phyloP scores from a whole-genome alignment of 2,113 vertebrate species.

The Geococcyx californianus region DNA sequence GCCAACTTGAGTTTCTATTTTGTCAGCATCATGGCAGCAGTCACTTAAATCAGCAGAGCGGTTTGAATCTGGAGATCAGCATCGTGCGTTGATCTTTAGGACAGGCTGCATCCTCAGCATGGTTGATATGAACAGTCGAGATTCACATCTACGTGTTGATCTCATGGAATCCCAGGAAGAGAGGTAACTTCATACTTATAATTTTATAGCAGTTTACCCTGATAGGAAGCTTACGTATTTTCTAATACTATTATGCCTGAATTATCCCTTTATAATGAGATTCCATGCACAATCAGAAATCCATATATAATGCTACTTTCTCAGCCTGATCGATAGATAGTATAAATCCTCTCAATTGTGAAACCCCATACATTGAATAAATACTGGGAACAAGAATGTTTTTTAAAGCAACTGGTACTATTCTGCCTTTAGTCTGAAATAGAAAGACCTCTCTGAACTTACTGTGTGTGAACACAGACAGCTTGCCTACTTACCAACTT shows the following conservation, averaged over 20 bases:
- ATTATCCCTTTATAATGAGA: not conserved
- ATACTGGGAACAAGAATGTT: not conserved
- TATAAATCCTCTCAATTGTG: not conserved
- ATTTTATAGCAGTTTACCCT: not conserved
- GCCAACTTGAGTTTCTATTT: not conserved
- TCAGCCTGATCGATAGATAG: not conserved
- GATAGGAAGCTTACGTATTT: not conserved
- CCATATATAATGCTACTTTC: not conserved
- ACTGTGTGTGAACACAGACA: not conserved
- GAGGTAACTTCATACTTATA: not conserved
- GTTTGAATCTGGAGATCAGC: not conserved
- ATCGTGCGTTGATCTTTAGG: not conserved
- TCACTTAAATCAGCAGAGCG: not conserved
- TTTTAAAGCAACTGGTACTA: not conserved
- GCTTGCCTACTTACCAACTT: not conserved
- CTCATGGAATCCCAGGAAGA: not conserved
- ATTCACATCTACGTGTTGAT: not conserved
- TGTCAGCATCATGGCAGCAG: not conserved
- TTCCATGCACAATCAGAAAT: not conserved
- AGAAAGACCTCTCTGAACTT: not conserved
- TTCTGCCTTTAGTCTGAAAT: not conserved
- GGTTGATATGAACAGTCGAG: not conserved
- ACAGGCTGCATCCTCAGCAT: not conserved
- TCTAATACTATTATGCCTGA: not conserved
- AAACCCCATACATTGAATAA: not conserved